Evolutionary conservation across 2,113 vertebrate genomes (phyloP), one percentile per base, ranked within the genome.

Genomic region (Sinocyclocheilus grahami): DNA sequence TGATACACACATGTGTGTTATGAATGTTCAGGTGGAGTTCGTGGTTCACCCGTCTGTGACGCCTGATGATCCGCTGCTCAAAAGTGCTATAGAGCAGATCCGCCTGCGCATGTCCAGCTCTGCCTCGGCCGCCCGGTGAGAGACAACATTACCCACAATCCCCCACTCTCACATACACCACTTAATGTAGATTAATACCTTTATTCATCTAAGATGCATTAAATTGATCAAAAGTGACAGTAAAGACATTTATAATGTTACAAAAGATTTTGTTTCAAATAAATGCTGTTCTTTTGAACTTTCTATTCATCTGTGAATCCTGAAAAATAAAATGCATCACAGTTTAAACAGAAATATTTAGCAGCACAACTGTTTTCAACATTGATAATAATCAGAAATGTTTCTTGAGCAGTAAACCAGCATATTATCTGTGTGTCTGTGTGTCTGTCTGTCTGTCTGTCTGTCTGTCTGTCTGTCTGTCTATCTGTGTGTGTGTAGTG

Each of bases 31-130:
- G 98, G 93, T 98, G 22, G 97, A 99, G 79, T 94, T 99, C 86
- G 93, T 99, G 0, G 98, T 97, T 33, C 97, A 99, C 91, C 98
- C 98, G 0, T 98, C 97, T 0, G 90, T 99, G 91, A 94, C 95
- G 80, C 96, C 97, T 18, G 95, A 85, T 0, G 97, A 99, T 86
- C 96, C 97, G 0, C 90, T 97, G 0, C 95, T 99, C 63, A 95
- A 86, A 74, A 96, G 96, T 2, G 93, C 97, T 79, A 97, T 99
- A 0, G 97, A 99, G 78, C 97, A 99, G 92, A 94, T 97, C 87
- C 97, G 98, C 6, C 97, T 99, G 93, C 96, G 93, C 18, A 97
- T 99, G 91, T 97, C 97, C 92, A 97, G 95, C 80, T 98, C 97
- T 0, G 96, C 93, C 91, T 88, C 95, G 0, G 94, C 93, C 2